Base-by-base conservation (phyloP, 2,888 invertebrate genomes). In the Teinopalpus imperialis region DNA sequence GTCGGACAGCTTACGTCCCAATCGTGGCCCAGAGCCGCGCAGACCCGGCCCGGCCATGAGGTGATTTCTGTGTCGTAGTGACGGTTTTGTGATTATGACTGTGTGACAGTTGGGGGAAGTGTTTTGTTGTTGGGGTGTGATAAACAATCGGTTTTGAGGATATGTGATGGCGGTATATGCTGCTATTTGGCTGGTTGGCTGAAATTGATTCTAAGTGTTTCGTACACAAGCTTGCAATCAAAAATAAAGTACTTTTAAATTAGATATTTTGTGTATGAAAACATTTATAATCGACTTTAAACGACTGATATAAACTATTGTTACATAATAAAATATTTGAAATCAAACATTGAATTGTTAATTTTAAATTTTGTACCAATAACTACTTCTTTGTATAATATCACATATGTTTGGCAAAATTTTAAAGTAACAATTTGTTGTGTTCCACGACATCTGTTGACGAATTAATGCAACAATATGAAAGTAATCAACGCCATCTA, bases 1-100 rank as follows among this genome's bases (percentile, higher is more conserved):
- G 96, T 97, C 48, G 96, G 96, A 67, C 96, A 97, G 83, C 89
- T 97, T 59, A 96, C 96, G 50, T 95, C 95, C 60, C 94, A 94
- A 58, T 72, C 74, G 23, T 85, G 88, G 88, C 85, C 87, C 0
- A 69, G 88, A 4, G 70, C 86, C 27, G 73, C 85, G 5, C 74
- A 78, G 49, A 42, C 82, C 13, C 61, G 83, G 31, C 77, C 83
- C 34, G 61, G 65, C 0, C 87, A 87, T 64, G 87, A 89, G 61
- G 88, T 85, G 58, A 89, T 89, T 56, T 89, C 89, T 16, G 89
- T 89, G 13, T 89, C 89, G 61, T 89, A 89, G 88, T 76, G 76
- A 49, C 66, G 62, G 68, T 58, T 61, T 55, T 32, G 58, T 54
- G 56, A 56, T 54, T 44, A 47, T 48, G 54, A 52, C 45, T 50